Base-by-base conservation (phyloP, 2,113 vertebrate genomes). In the Terrapene triunguis region DNA sequence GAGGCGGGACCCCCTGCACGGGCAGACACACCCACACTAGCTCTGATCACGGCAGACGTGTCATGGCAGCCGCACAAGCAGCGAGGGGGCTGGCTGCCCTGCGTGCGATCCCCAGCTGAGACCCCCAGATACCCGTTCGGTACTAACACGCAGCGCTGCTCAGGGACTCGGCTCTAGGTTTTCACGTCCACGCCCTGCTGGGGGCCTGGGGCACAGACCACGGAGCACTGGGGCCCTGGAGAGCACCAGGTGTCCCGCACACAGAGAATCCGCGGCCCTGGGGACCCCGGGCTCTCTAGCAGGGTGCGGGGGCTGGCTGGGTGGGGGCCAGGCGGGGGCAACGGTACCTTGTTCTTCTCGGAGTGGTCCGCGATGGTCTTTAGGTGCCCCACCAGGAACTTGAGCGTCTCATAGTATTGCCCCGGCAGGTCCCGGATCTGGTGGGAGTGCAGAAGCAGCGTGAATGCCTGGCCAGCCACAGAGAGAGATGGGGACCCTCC, bases 351-450 rank as follows among this genome's bases (percentile, higher is more conserved):
- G 98, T 99, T 99, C 96, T 99, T 99, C 92, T 99, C 99, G 0
- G 99, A 99, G 97, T 98, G 98, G 96, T 99, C 99, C 0, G 99
- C 99, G 1, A 99, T 99, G 22, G 99, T 99, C 97, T 99, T 99
- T 95, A 99, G 97, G 87, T 99, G 99, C 50, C 98, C 97, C 53
- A 99, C 98, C 86, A 99, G 97, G 97, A 99, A 99, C 94, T 99
- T 99, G 91, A 99, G 98, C 0, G 99, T 99, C 97, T 99, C 99
- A 4, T 99, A 99, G 93, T 99, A 99, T 96, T 99, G 97, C 95
- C 99, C 99, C 2, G 99, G 99, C 47, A 99, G 98, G 96, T 99
- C 99, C 51, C 98, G 98, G 95, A 99, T 99, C 99, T 99, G 96
- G 1, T 29, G 2, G n/a, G 27, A 69, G 29, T 14, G 78, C 21